These are phyloP conservation scores for Hyposoter didymator DNA, from an alignment of 2,888 invertebrate species.

Conservation along the genomic window DNA sequence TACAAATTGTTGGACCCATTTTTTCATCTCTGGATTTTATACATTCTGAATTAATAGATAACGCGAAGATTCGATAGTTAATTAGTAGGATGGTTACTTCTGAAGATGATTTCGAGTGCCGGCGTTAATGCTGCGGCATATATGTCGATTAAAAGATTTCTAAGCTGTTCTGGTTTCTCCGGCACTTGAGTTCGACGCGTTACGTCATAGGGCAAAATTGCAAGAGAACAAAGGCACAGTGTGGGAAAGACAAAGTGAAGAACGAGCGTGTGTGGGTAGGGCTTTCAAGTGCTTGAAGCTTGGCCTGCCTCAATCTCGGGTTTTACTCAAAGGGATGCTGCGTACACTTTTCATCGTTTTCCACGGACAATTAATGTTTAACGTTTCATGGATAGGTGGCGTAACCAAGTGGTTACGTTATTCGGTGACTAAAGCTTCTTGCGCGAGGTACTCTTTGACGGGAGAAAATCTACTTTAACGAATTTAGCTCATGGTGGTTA, in stretches of 20 bases:
- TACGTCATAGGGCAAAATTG: background rate
- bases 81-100: background rate
- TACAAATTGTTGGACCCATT: background rate
- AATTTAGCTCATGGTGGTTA: constrained; percentile 49
- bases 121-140: background rate
- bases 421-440: constrained; percentile 49
- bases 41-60: background rate
- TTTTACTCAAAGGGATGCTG: constrained; percentile 55
- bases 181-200: background rate
- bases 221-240: constrained; percentile 1
- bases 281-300: constrained; percentile 43
- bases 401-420: constrained; percentile 37
- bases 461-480: constrained; percentile 8
- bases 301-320: constrained; percentile 48
- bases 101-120: background rate
- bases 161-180: background rate
- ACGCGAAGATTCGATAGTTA: background rate
- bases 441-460: constrained; percentile 48
- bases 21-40: background rate
- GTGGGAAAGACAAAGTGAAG: constrained; percentile 2
- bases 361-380: constrained; percentile 61
- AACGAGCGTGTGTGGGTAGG: constrained; percentile 7
- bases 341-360: constrained; percentile 56
- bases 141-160: background rate
- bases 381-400: constrained; percentile 41